A percentile compares a stretch with the other conserved stretches of the same genome.
Evolutionary conservation across 2,797 vertebrate species (phyloP).

Genomic region (Threskiornis aethiopicus): DNA sequence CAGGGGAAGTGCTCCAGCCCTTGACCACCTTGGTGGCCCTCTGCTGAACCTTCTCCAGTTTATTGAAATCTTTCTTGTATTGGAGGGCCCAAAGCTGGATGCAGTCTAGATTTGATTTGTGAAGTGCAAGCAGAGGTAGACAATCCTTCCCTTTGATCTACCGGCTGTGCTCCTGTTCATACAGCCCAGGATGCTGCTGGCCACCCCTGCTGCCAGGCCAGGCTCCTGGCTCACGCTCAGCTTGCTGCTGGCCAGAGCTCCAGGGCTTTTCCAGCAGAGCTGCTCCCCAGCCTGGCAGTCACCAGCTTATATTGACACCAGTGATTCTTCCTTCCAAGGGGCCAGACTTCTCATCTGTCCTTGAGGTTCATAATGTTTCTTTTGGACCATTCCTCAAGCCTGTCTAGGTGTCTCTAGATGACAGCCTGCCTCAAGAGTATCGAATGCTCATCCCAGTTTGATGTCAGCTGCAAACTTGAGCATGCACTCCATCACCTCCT

Average conservation of each 20-base stretch:
- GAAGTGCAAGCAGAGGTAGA: neutral
- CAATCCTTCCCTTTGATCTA: neutral
- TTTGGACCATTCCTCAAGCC: neutral
- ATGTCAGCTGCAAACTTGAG: neutral
- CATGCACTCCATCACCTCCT: neutral
- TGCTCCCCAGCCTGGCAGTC: neutral
- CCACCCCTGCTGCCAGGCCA: neutral
- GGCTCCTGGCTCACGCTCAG: neutral
- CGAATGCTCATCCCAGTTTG: neutral
- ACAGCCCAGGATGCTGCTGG: neutral
- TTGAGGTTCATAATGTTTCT: neutral
- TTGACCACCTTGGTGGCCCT: neutral
- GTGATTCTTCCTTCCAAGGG: neutral
- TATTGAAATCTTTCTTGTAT: neutral
- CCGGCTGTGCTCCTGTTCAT: neutral
- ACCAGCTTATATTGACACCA: neutral
- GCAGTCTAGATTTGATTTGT: neutral
- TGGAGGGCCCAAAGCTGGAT: neutral
- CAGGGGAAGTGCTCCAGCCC: neutral
- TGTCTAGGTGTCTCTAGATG: neutral
- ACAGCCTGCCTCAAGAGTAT: neutral
- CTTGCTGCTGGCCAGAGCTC: neutral
- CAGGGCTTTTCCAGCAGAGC: neutral
- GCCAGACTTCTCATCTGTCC: neutral
- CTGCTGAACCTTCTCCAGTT: neutral